Conservation (phyloP, 2,888 invertebrate genomes). For the Thymelicus sylvestris region DNA sequence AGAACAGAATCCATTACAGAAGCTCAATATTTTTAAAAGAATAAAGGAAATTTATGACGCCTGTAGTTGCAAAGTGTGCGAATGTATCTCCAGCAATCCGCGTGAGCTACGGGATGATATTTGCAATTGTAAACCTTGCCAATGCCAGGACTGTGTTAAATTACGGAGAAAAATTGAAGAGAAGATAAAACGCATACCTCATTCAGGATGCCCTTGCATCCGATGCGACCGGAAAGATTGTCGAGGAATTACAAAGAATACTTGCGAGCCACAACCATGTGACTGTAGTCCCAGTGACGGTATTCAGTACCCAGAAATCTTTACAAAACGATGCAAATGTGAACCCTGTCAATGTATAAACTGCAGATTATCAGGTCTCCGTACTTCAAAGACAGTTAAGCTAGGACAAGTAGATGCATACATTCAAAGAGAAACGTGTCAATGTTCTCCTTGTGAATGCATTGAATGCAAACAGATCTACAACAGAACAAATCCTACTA, state of each 20-base stretch:
- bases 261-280: slow-evolving; percentile 43
- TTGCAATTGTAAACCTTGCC: slow-evolving; percentile 58
- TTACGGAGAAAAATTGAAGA: slow-evolving; percentile 35
- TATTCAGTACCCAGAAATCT: slow-evolving; percentile 43
- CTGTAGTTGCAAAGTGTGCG: slow-evolving; percentile 72
- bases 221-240: slow-evolving; percentile 49
- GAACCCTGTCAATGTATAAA: slow-evolving; percentile 56
- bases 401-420: slow-evolving; percentile 53
- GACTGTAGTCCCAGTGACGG: slow-evolving; percentile 56
- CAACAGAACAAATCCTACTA: slow-evolving; percentile 45
- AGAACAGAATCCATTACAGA: slow-evolving; percentile 40
- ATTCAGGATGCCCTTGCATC: slow-evolving; percentile 47
- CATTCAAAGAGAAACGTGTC: slow-evolving; percentile 48
- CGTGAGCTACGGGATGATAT: slow-evolving; percentile 38
- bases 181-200: slow-evolving; percentile 28
- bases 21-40: slow-evolving; percentile 57
- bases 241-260: slow-evolving; percentile 43
- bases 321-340: slow-evolving; percentile 51
- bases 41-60: slow-evolving; percentile 67
- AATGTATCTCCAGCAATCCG: slow-evolving; percentile 53
- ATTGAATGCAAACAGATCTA: slow-evolving; percentile 52
- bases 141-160: slow-evolving; percentile 52
- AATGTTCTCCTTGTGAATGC: slow-evolving; percentile 65
- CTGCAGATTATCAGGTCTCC: slow-evolving; percentile 47
- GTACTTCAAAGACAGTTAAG: slow-evolving; percentile 44